Conservation (phyloP, 2,797 vertebrate species). For the Sitta carolinensis region DNA sequence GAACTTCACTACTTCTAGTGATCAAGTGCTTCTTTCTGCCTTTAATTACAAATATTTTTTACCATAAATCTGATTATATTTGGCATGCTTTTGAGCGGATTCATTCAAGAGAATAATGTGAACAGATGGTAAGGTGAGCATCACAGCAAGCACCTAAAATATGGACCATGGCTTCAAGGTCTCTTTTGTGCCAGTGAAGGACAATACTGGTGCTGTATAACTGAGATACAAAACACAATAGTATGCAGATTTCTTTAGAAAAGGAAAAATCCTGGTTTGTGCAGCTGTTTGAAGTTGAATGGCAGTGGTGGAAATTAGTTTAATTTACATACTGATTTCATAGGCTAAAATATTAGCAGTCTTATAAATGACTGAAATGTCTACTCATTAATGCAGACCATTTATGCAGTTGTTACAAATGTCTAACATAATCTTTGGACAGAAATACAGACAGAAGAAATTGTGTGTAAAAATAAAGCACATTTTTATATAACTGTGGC, state of each 20-base stretch:
- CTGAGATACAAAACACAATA: constrained; percentile 9
- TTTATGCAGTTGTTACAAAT: constrained; percentile 31
- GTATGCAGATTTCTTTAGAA: constrained; percentile 21
- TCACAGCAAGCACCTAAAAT: constrained; percentile 47
- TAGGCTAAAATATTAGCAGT: constrained; percentile 53
- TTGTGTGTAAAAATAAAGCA: constrained; percentile 17
- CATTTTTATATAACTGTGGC: not conserved
- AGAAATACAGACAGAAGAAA: constrained; percentile 45
- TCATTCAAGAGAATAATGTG: constrained; percentile 38
- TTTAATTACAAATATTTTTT: not conserved
- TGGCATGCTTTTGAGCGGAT: not conserved
- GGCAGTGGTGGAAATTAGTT: constrained; percentile 28
- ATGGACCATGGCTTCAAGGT: constrained; percentile 50
- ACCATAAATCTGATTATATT: constrained; percentile 16
- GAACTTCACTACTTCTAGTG: not conserved
- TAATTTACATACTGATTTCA: constrained; percentile 62
- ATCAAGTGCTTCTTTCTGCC: not conserved
- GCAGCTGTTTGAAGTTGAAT: constrained; percentile 63
- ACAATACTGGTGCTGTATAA: constrained; percentile 30
- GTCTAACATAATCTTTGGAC: constrained; percentile 1
- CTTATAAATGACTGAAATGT: constrained; percentile 39
- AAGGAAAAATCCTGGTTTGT: constrained; percentile 17
- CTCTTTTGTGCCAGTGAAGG: constrained; percentile 51
- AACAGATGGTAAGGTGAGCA: constrained; percentile 66
- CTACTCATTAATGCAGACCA: not conserved